Conservation (phyloP, 2,113 vertebrate species). For the Mirounga angustirostris region DNA sequence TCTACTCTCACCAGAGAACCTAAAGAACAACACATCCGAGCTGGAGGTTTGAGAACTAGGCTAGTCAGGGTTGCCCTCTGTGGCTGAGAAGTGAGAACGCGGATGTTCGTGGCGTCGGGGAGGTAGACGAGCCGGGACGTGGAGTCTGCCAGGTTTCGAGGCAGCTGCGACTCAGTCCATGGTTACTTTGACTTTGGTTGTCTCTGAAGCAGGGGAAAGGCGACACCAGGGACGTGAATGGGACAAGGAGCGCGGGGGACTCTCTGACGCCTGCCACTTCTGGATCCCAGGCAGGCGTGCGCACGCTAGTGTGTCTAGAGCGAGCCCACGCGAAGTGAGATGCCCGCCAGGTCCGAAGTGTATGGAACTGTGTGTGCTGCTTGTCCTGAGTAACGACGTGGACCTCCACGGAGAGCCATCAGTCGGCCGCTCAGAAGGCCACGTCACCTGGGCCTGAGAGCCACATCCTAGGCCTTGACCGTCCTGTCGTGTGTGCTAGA, state of each 20-base stretch:
- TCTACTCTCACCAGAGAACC: not conserved
- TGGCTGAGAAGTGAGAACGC: not conserved
- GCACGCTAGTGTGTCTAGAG: not conserved
- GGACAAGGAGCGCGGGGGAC: not conserved
- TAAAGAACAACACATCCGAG: not conserved
- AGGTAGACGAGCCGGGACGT: not conserved
- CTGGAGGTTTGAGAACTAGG: not conserved
- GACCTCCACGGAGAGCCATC: not conserved
- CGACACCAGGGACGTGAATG: not conserved
- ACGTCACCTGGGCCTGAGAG: not conserved
- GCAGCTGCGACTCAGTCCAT: not conserved
- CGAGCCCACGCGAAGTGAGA: too few species aligned
- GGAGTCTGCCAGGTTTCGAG: not conserved
- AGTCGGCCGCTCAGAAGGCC: not conserved
- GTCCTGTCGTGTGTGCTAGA: not conserved
- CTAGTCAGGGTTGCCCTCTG: not conserved
- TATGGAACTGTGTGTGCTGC: too few species aligned
- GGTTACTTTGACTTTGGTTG: not conserved
- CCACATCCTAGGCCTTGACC: not conserved
- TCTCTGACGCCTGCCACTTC: not conserved
- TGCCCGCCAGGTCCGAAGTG: not conserved
- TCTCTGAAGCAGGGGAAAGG: not conserved
- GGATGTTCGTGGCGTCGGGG: not conserved
- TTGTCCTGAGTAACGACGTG: not conserved
- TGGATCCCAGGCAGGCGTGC: fast-evolving